Conservation (phyloP, 2,113 vertebrate species). For the Probosciger aterrimus region DNA sequence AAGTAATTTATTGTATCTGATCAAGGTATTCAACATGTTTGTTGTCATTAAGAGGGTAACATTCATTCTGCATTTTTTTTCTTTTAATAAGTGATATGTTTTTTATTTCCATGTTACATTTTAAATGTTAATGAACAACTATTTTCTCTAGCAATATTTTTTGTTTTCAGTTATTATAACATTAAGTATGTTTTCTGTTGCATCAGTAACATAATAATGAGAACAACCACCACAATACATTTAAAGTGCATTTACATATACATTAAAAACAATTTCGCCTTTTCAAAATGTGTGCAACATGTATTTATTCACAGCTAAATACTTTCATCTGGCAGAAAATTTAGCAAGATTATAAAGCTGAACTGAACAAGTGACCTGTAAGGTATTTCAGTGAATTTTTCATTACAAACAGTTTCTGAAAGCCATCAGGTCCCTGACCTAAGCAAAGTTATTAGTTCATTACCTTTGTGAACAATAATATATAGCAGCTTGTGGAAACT, state of each 20-base stretch:
- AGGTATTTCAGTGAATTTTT: background rate
- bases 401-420: background rate
- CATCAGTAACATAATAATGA: background rate
- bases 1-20: background rate
- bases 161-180: background rate
- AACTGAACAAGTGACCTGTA: background rate
- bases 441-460: background rate
- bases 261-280: slow-evolving; percentile 51
- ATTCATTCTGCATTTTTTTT: background rate
- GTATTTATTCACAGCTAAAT: slow-evolving; percentile 6
- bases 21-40: background rate
- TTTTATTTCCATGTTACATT: background rate
- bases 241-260: slow-evolving; percentile 45
- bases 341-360: background rate
- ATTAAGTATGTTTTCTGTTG: background rate
- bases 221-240: background rate
- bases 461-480: background rate
- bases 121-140: background rate
- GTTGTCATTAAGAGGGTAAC: background rate
- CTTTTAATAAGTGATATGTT: background rate
- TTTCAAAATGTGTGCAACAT: background rate
- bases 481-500: background rate
- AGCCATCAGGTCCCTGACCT: background rate
- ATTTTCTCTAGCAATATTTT: background rate
- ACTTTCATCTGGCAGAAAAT: background rate